Percentiles rank a stretch among this genome's conserved stretches.
Evolutionary conservation across 1,140 invertebrate species (phyloP).

Genomic region (Diplogasteroides magnus): DNA sequence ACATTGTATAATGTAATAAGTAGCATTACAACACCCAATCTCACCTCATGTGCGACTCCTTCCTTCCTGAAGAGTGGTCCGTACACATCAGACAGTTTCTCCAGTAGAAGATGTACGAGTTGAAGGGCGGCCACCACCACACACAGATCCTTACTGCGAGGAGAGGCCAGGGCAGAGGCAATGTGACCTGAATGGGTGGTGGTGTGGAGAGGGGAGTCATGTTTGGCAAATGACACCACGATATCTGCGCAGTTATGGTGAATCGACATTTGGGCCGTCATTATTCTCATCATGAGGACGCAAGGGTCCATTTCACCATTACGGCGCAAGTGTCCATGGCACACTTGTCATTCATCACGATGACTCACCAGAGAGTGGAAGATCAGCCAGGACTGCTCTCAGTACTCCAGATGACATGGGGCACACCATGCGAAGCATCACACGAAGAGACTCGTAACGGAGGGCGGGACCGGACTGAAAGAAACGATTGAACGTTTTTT

Average conservation of each 20-base stretch:
- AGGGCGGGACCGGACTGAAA: slow-evolving; percentile 27
- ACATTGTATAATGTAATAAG: no score
- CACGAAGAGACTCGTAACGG: slow-evolving; percentile 38
- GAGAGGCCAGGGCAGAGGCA: slow-evolving; percentile 24
- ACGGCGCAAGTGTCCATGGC: no score
- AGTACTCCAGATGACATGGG: slow-evolving; percentile 28
- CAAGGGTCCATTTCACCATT: no score
- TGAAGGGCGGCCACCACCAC: slow-evolving; percentile 46
- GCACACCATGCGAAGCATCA: slow-evolving; percentile 48
- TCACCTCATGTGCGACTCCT: slow-evolving; percentile 33
- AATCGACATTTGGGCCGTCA: no score
- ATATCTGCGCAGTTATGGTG: no score
- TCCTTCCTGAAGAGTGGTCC: slow-evolving; percentile 47
- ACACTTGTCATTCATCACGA: no score
- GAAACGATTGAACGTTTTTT: no score
- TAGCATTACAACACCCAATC: no score
- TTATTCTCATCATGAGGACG: no score
- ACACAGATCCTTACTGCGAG: slow-evolving; percentile 37
- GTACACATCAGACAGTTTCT: slow-evolving; percentile 48
- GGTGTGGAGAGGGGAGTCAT: slow-evolving; percentile 37
- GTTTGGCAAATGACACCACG: slow-evolving; percentile 32
- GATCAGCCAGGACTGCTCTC: slow-evolving; percentile 18
- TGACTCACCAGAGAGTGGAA: slow-evolving; percentile 12
- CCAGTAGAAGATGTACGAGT: slow-evolving; percentile 41
- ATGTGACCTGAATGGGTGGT: slow-evolving; percentile 42